Conservation (phyloP, 2,888 invertebrate species). For the Apocheima hispidaria region DNA sequence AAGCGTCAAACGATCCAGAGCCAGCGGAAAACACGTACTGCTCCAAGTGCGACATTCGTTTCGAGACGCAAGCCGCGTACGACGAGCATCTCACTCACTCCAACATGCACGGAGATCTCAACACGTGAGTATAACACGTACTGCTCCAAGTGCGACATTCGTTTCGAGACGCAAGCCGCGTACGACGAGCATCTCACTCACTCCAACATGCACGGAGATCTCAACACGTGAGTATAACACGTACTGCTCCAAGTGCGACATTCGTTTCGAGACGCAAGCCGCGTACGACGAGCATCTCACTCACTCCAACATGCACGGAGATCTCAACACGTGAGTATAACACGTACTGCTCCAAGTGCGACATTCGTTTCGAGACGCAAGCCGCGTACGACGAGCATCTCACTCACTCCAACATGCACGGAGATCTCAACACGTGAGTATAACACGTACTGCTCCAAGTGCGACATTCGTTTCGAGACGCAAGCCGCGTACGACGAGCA, state of each 20-base stretch:
- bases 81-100: slow-evolving; percentile 65
- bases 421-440: slow-evolving; percentile 43
- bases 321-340: slow-evolving; percentile 37
- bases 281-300: slow-evolving; percentile 57
- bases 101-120: slow-evolving; percentile 59
- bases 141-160: slow-evolving; percentile 54
- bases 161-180: slow-evolving; percentile 48
- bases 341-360: slow-evolving; percentile 54
- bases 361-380: slow-evolving; percentile 49
- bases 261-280: slow-evolving; percentile 46
- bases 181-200: slow-evolving; percentile 61
- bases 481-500: too few species aligned
- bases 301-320: slow-evolving; percentile 69
- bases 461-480: too few species aligned
- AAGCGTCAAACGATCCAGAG: slow-evolving; percentile 17
- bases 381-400: slow-evolving; percentile 53
- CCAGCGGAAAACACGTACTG: slow-evolving; percentile 44
- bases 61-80: slow-evolving; percentile 49
- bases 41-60: slow-evolving; percentile 53
- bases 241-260: slow-evolving; percentile 55
- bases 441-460: too few species aligned
- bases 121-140: slow-evolving; percentile 41
- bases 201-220: slow-evolving; percentile 64
- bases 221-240: slow-evolving; percentile 38
- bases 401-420: slow-evolving; percentile 71